phyloP scores from a whole-genome alignment of 2,797 vertebrate genomes.

The Linurgus olivaceus region DNA sequence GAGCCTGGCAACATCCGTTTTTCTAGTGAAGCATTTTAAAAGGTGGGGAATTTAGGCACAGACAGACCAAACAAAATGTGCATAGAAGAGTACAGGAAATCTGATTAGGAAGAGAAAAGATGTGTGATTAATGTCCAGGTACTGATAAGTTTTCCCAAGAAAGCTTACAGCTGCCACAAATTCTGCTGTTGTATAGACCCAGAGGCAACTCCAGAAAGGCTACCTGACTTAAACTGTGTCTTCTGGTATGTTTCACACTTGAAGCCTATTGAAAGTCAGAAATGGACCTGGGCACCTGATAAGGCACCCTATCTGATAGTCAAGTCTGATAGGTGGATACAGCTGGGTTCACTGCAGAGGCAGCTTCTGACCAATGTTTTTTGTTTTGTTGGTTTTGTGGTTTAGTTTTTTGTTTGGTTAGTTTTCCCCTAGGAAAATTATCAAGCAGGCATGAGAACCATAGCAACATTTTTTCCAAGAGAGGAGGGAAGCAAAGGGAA shows the following conservation, averaged over 20 bases:
- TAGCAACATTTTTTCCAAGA: not conserved
- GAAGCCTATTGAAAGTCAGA: not conserved
- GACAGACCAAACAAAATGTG: not conserved
- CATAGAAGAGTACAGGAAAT: not conserved
- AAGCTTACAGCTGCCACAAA: not conserved
- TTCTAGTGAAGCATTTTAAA: not conserved
- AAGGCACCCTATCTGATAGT: not conserved
- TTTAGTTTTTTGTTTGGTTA: too few relatives aligned
- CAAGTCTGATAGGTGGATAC: not conserved
- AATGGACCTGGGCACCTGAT: not conserved
- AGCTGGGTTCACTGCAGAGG: not conserved
- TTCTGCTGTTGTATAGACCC: not conserved
- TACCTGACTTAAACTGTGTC: not conserved
- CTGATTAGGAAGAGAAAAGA: not conserved
- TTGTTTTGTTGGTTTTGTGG: accelerated
- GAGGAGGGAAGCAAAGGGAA: not conserved
- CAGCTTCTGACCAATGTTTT: not conserved
- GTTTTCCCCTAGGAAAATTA: not conserved
- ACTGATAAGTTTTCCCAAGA: not conserved
- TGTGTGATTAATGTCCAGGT: not conserved
- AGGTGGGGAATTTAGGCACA: not conserved
- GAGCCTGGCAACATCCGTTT: not conserved
- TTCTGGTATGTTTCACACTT: not conserved
- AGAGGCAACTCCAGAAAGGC: not conserved
- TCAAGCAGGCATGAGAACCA: not conserved